A percentile compares a stretch with the other conserved stretches of the same genome.
phyloP scores from a whole-genome alignment of 2,113 vertebrate genomes.

The Cephalopterus ornatus region DNA sequence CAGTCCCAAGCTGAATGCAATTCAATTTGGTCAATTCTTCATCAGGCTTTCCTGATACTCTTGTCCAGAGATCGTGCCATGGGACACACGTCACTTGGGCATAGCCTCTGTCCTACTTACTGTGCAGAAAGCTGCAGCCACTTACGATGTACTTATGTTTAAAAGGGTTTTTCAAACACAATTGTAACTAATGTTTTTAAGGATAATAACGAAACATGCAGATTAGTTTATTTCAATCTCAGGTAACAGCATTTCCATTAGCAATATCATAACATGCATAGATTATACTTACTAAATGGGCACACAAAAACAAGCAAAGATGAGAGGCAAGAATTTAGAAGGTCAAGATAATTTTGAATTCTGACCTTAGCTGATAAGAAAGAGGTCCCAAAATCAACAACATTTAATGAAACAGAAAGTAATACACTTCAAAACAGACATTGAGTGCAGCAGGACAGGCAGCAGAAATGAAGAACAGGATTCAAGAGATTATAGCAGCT shows the following conservation, averaged over 20 bases:
- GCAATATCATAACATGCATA: not conserved
- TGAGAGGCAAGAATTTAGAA: not conserved
- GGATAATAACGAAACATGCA: not conserved
- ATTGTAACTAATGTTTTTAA: not conserved
- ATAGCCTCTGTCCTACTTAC: not conserved
- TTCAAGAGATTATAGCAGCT: not conserved
- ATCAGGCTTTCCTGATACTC: not conserved
- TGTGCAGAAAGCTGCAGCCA: not conserved
- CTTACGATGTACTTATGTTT: not conserved
- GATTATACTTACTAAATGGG: not conserved
- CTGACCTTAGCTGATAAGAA: not conserved
- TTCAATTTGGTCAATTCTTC: not conserved
- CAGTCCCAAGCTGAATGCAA: not conserved
- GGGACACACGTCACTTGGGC: rapidly evolving
- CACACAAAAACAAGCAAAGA: not conserved
- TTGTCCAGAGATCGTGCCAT: not conserved
- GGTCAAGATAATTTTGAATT: not conserved
- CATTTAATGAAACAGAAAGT: not conserved
- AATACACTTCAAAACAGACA: not conserved
- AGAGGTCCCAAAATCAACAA: not conserved
- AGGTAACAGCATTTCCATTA: not conserved
- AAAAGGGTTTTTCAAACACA: rapidly evolving
- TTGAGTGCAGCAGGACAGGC: not conserved
- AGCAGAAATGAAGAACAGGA: not conserved
- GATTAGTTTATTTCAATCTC: not conserved